A percentile compares a stretch with the other conserved stretches of the same genome.
phyloP scores from a whole-genome alignment of 23 tunicate genomes.

The Phallusia fumigata region DNA sequence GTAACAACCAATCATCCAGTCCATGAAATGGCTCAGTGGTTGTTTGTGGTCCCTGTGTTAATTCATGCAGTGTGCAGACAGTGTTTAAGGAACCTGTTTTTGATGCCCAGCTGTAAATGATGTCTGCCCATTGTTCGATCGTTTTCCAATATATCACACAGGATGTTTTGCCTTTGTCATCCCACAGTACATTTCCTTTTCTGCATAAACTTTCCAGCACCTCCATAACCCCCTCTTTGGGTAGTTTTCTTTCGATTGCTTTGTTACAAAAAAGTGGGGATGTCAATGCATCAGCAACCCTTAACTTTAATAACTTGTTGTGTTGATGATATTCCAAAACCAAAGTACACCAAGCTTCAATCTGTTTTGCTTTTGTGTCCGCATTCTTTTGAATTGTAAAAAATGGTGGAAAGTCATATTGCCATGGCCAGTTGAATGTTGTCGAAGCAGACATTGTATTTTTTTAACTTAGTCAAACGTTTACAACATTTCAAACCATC shows the following conservation, averaged over 20 bases:
- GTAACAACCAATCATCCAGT: conserved; percentile 59
- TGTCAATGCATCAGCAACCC: conserved; percentile 49
- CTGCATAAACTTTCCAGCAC: conserved; percentile 43
- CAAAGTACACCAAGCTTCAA: conserved; percentile 82
- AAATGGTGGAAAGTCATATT: conserved; percentile 92
- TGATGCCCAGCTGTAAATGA: conserved; percentile 70
- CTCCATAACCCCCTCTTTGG: conserved; percentile 53
- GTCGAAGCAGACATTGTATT: no score
- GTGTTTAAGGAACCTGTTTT: conserved; percentile 69
- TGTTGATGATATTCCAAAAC: conserved; percentile 63
- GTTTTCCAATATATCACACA: conserved; percentile 82
- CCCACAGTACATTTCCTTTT: conserved; percentile 86
- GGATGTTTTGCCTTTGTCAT: conserved; percentile 69
- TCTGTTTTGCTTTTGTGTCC: conserved; percentile 86
- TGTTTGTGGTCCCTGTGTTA: conserved; percentile 64
- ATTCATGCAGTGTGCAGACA: conserved; percentile 81
- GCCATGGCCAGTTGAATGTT: conserved; percentile 94
- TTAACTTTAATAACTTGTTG: conserved; percentile 38
- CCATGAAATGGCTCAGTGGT: conserved; percentile 70
- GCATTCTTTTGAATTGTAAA: conserved; percentile 82
- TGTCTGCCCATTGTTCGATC: conserved; percentile 70
- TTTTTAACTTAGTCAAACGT: no score
- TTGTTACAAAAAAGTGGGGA: conserved; percentile 75
- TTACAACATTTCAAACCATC: no score
- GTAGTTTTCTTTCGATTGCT: conserved; percentile 55